Evolutionary conservation across 2,797 vertebrate genomes (phyloP).

Genomic region (Petrocephalus sullivani): DNA sequence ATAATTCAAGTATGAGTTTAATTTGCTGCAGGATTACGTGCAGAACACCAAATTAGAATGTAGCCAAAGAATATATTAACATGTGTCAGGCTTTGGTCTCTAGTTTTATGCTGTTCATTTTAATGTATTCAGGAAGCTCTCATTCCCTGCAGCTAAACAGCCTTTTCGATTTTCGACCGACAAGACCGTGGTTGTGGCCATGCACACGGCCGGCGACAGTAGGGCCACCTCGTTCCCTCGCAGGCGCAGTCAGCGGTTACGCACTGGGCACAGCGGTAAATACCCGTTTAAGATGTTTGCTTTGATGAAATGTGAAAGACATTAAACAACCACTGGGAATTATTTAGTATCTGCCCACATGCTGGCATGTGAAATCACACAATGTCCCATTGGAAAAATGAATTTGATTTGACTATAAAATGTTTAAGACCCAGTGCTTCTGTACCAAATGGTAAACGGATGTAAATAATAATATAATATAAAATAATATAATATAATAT

Average conservation of each 20-base stretch:
- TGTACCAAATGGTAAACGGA: not conserved
- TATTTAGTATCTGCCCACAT: not conserved
- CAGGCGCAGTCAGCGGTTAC: not conserved
- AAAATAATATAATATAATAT: not conserved
- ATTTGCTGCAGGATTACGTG: slow-evolving; percentile 68
- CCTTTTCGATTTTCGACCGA: slow-evolving; percentile 56
- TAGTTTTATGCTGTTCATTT: slow-evolving; percentile 66
- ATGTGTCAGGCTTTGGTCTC: slow-evolving; percentile 71
- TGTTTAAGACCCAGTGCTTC: not conserved
- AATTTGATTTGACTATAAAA: not conserved
- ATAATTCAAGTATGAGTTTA: slow-evolving; percentile 73
- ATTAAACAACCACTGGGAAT: not conserved
- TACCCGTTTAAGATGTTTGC: not conserved
- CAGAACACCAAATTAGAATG: slow-evolving; percentile 68
- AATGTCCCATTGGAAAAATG: not conserved
- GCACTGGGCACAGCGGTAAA: not conserved
- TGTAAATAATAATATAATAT: not conserved
- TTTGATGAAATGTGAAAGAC: not conserved
- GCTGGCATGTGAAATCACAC: not conserved
- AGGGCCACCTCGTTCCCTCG: slow-evolving; percentile 49
- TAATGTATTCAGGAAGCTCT: slow-evolving; percentile 65
- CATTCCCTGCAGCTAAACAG: slow-evolving; percentile 59
- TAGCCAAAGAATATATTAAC: slow-evolving; percentile 77
- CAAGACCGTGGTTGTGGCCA: slow-evolving; percentile 64
- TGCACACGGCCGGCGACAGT: slow-evolving; percentile 57